Evolutionary conservation across 1,140 invertebrate species (phyloP).

Genomic region (Thalassaphorura encarpata): DNA sequence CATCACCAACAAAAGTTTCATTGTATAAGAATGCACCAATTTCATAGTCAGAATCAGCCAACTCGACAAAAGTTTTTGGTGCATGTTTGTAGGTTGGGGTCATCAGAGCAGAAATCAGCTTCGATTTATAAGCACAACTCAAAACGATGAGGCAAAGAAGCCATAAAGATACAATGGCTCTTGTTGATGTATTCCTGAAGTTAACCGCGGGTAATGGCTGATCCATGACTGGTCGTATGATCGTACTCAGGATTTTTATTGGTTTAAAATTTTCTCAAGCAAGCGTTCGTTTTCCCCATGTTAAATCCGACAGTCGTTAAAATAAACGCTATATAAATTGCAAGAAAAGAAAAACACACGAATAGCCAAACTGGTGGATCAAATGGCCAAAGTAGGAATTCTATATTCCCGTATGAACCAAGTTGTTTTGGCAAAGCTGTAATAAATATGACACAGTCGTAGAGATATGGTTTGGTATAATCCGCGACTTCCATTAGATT

Average conservation of each 20-base stretch:
- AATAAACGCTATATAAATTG: neutral
- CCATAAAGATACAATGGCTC: neutral
- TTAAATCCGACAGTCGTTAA: neutral
- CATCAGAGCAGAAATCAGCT: neutral
- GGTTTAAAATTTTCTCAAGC: too few species aligned
- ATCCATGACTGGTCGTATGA: neutral
- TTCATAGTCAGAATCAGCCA: neutral
- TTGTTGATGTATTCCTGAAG: neutral
- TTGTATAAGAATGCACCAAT: neutral
- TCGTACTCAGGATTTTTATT: neutral
- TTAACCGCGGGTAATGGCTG: neutral
- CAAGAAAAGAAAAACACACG: neutral
- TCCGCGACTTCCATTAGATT: neutral
- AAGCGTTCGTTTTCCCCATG: neutral
- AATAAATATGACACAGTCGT: neutral
- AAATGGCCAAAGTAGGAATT: neutral
- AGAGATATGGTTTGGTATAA: neutral
- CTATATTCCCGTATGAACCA: neutral
- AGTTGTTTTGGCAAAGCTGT: neutral
- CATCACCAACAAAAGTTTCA: neutral
- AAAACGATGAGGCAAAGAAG: neutral
- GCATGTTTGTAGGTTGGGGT: neutral
- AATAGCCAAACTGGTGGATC: neutral
- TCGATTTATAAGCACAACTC: neutral
- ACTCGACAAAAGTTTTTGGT: neutral